Conservation (phyloP, 30 jellyfish, hydroid and myxozoan species). For the Rhopilema esculentum region DNA sequence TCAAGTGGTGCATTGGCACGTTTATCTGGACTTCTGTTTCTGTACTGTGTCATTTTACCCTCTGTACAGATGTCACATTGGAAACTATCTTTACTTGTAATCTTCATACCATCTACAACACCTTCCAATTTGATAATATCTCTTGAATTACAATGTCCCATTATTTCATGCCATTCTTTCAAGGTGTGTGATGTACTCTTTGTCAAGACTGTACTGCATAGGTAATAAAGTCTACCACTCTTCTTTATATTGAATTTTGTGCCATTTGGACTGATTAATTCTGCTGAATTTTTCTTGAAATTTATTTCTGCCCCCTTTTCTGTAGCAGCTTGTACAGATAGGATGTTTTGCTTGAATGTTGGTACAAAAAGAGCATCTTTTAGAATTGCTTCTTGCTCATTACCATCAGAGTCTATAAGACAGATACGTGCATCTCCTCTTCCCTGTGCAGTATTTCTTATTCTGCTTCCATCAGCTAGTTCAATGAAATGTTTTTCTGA, state of each 20-base stretch:
- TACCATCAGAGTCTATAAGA: slow-evolving; percentile 21
- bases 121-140: slow-evolving; percentile 63
- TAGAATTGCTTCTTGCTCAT: slow-evolving; percentile 17
- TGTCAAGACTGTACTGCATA: slow-evolving; percentile 16
- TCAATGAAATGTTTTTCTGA: slow-evolving; percentile 48
- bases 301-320: slow-evolving; percentile 7
- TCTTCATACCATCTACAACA: slow-evolving; percentile 78
- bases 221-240: slow-evolving; percentile 42
- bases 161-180: slow-evolving; percentile 52
- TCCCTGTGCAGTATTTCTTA: slow-evolving; percentile 28
- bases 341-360: slow-evolving; percentile 7
- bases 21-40: slow-evolving; percentile 55
- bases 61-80: slow-evolving; percentile 43
- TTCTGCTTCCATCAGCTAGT: slow-evolving; percentile 71
- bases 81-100: slow-evolving; percentile 20
- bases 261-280: slow-evolving; percentile 17
- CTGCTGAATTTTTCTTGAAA: not conserved
- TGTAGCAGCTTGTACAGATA: not conserved
- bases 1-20: slow-evolving; percentile 68
- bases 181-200: slow-evolving; percentile 7
- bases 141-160: slow-evolving; percentile 63
- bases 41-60: slow-evolving; percentile 34
- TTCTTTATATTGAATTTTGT: slow-evolving; percentile 36
- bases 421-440: slow-evolving; percentile 39
- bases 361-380: slow-evolving; percentile 5